phyloP scores from a whole-genome alignment of 2,797 vertebrate genomes.

The Gallinago solitaria region DNA sequence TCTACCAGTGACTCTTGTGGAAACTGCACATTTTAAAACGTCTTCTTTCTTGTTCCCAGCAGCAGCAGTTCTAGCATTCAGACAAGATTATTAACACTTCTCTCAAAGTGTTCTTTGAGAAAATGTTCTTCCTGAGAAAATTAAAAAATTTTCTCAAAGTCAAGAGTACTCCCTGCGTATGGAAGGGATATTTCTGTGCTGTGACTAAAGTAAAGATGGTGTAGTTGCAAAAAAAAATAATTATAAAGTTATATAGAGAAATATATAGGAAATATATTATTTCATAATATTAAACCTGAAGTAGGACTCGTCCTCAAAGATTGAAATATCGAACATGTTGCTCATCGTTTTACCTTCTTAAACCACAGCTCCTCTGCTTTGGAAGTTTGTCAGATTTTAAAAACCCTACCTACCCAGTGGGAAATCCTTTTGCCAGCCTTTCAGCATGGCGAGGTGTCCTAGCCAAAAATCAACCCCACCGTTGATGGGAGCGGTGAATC shows the following conservation, averaged over 20 bases:
- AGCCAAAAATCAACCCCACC: neutral
- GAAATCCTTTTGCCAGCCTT: neutral
- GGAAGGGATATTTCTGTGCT: slow-evolving; percentile 51
- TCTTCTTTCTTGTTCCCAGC: neutral
- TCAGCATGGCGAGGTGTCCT: rapidly evolving
- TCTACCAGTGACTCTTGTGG: neutral
- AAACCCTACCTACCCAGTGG: neutral
- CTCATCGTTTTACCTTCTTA: neutral
- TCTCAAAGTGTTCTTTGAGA: neutral
- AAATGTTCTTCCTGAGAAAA: neutral
- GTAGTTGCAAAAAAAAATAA: slow-evolving; percentile 14
- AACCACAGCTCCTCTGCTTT: slow-evolving; percentile 23
- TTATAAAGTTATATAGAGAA: slow-evolving; percentile 19
- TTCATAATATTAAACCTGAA: slow-evolving; percentile 54
- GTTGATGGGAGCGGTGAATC: neutral
- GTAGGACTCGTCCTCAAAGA: neutral
- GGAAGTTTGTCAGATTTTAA: neutral
- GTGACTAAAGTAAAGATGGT: neutral
- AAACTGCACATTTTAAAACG: neutral
- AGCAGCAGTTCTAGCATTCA: neutral
- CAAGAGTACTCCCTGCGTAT: neutral
- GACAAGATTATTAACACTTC: neutral
- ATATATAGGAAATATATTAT: slow-evolving; percentile 47
- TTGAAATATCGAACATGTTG: neutral
- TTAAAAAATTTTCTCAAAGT: neutral